phyloP scores from a whole-genome alignment of 2,797 vertebrate species.

The Holocentrus rufus region DNA sequence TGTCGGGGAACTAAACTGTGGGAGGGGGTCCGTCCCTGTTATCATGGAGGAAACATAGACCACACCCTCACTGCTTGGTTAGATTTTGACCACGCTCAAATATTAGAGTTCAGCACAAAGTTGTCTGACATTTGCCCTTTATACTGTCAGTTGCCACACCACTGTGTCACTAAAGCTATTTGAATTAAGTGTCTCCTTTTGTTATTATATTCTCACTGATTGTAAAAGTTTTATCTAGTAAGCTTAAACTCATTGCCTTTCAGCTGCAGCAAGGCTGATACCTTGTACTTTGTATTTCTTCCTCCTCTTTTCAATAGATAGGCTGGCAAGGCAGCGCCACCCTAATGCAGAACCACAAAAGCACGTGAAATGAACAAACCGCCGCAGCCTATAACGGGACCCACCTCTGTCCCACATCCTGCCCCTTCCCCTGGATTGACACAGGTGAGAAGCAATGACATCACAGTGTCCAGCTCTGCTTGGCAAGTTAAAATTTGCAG shows the following conservation, averaged over 20 bases:
- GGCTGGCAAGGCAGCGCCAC: constrained; percentile 88
- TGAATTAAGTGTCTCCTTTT: neutral
- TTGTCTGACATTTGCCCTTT: constrained; percentile 14
- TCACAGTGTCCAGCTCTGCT: neutral
- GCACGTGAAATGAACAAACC: constrained; percentile 99
- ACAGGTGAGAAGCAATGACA: constrained; percentile 85
- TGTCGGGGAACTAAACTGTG: constrained; percentile 25
- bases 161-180: neutral
- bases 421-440: constrained; percentile 96
- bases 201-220: neutral
- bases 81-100: constrained; percentile 47
- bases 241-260: neutral
- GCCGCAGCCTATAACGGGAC: constrained; percentile 98
- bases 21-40: constrained; percentile 54
- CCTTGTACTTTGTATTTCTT: neutral
- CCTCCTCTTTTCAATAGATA: constrained; percentile 51
- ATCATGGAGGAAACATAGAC: constrained; percentile 68
- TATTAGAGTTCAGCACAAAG: constrained; percentile 1
- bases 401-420: constrained; percentile 92
- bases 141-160: neutral
- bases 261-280: neutral
- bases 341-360: constrained; percentile 97
- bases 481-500: neutral
- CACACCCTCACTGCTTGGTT: constrained; percentile 68
- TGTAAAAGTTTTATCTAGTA: neutral